Base-by-base conservation (phyloP, 1,140 invertebrate species). In the Bombus terrestris region DNA sequence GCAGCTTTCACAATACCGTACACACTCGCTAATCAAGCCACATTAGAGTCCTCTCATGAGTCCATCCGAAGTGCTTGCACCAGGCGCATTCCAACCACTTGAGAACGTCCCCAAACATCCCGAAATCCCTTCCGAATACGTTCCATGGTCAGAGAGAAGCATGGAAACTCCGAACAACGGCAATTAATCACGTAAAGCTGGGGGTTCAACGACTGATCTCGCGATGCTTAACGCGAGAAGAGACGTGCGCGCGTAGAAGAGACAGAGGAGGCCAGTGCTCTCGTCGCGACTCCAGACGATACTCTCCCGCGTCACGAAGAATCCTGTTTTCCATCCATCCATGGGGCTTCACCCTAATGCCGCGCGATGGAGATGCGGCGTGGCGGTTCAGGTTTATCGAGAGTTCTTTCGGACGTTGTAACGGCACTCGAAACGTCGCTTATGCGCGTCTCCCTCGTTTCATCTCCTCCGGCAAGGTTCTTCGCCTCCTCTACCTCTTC, bases 391-490 rank as follows among this genome's bases (percentile, higher is more conserved):
- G 83, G 83, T 85, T 85, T 85, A 85, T 81, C 78, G 59, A 81
- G 78, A 81, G 57, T 66, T 41, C 78, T 74, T 66, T 84, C 59
- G 84, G 84, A 85, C 84, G 79, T 74, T 81, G 84, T 85, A 85
- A 85, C 84, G 84, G 84, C 84, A 85, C 84, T 85, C 79, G 78
- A 81, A 81, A 81, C 84, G 78, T 85, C 78, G 78, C 69, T 69
- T 72, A 43, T 37, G 32, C 59, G 28, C 57, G 41, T 80, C 77
- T 71, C 82, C 25, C 77, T 64, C 68, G 53, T 80, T 72, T 59
- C 77, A 47, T 73, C 68, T 72, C 37, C 83, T 43, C 32, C 47
- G 77, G 76, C 77, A 80, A 85, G 83, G 77, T 77, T 81, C 53
- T 80, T 59, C 47, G 47, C 9, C 37, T 25, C 22, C 57, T 74